Percentiles rank a stretch among this genome's conserved stretches.
These are phyloP conservation scores for Sapajus apella DNA, from an alignment of 2,113 vertebrate genomes.

Conservation along the genomic window DNA sequence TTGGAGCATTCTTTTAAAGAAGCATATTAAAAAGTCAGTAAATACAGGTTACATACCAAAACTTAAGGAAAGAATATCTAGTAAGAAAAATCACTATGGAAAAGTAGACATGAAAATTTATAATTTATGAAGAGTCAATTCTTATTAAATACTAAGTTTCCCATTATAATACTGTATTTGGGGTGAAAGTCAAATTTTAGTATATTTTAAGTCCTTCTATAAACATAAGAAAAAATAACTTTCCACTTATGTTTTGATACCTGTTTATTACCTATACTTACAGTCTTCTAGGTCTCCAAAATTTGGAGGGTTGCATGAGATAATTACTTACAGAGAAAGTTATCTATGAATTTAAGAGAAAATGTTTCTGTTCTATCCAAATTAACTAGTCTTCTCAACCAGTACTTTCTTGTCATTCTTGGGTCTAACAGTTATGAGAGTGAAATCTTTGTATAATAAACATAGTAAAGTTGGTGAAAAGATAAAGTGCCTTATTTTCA, in stretches of 20 bases:
- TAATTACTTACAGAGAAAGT: constrained; percentile 14
- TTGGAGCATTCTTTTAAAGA: neutral
- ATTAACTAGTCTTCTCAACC: neutral
- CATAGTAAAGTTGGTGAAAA: neutral
- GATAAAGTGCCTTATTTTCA: neutral
- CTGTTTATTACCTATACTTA: neutral
- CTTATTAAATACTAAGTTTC: neutral
- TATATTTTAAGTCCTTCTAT: neutral
- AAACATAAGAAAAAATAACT: neutral
- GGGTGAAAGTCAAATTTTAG: neutral
- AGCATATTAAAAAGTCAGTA: neutral
- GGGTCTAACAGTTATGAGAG: neutral
- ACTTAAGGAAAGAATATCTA: neutral
- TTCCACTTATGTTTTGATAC: neutral
- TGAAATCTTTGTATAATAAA: neutral
- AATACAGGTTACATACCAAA: neutral
- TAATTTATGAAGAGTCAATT: neutral
- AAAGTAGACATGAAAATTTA: neutral
- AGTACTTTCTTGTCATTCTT: neutral
- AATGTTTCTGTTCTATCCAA: neutral
- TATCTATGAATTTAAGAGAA: neutral
- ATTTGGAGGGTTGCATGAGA: neutral
- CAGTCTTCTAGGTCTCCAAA: neutral
- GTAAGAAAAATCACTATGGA: neutral
- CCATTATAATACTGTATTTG: neutral